phyloP scores from a whole-genome alignment of 2,888 invertebrate genomes.

The Hartigia nigra region DNA sequence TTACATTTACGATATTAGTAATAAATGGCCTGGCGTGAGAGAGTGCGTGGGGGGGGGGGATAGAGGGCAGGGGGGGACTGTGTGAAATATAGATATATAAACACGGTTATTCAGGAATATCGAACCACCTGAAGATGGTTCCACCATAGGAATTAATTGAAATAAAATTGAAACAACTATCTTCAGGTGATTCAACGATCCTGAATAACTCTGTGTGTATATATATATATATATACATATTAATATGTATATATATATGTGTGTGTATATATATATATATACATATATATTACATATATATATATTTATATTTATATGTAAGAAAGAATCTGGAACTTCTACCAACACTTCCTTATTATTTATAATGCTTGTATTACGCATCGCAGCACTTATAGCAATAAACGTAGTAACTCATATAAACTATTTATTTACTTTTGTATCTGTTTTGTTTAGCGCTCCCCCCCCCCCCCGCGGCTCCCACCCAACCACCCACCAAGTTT shows the following conservation, averaged over 20 bases:
- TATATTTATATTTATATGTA: constrained; percentile 39
- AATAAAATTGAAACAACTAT: too few species aligned
- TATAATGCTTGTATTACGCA: background rate
- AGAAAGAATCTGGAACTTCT: constrained; percentile 56
- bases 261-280: constrained; percentile 13
- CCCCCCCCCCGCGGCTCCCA: too few species aligned
- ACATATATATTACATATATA: constrained; percentile 26
- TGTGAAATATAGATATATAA: too few species aligned
- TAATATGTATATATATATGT: constrained; percentile 17
- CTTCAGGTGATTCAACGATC: too few species aligned
- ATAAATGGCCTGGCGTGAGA: background rate
- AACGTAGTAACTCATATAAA: constrained; percentile 25
- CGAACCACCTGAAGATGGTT: too few species aligned
- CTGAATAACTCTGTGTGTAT: too few species aligned
- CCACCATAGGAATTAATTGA: too few species aligned
- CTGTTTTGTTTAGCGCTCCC: background rate
- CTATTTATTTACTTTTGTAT: constrained; percentile 25
- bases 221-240: background rate
- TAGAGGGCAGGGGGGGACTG: background rate
- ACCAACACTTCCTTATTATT: constrained; percentile 43
- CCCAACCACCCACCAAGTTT: too few species aligned
- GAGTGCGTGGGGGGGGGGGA: too few species aligned
- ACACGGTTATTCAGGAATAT: too few species aligned
- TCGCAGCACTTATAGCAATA: background rate
- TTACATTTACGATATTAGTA: constrained; percentile 1